These are phyloP conservation scores for Paramormyrops hopkinsi DNA, from an alignment of 2,797 vertebrate genomes.

Conservation along the genomic window DNA sequence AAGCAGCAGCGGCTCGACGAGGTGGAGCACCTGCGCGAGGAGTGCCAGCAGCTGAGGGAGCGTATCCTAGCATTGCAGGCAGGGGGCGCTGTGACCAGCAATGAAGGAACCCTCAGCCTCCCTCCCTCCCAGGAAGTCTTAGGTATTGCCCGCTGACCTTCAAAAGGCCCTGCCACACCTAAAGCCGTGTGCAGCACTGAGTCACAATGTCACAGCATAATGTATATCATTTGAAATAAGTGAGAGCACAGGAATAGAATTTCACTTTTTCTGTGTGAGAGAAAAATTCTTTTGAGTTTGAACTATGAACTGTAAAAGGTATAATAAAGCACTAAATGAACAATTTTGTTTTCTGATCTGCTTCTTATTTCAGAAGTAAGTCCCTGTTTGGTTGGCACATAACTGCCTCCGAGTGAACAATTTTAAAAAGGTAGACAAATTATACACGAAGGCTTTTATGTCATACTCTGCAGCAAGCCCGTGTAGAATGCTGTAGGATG, in stretches of 20 bases:
- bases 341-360: not conserved
- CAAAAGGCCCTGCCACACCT: not conserved
- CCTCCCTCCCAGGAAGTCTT: slow-evolving; percentile 77
- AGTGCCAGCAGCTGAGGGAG: slow-evolving; percentile 72
- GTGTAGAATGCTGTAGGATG: not conserved
- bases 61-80: slow-evolving; percentile 67
- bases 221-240: not conserved
- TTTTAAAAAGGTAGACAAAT: too few relatives aligned
- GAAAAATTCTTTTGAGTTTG: slow-evolving; percentile 3
- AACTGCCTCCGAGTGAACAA: too few relatives aligned
- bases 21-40: slow-evolving; percentile 67
- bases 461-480: not conserved
- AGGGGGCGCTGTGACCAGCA: slow-evolving; percentile 46
- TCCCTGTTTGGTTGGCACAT: not conserved
- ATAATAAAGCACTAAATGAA: not conserved
- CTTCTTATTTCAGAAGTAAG: slow-evolving; percentile 11
- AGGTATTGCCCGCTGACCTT: slow-evolving; percentile 57
- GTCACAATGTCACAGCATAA: slow-evolving; percentile 13
- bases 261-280: not conserved
- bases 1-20: slow-evolving; percentile 76
- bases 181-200: rapidly evolving
- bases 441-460: slow-evolving; percentile 10
- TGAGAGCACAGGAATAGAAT: not conserved
- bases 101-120: slow-evolving; percentile 57
- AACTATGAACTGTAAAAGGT: not conserved